Evolutionary conservation across 1,140 invertebrate species (phyloP), one percentile per base, ranked within the genome.

Genomic region (Batillaria attramentaria): DNA sequence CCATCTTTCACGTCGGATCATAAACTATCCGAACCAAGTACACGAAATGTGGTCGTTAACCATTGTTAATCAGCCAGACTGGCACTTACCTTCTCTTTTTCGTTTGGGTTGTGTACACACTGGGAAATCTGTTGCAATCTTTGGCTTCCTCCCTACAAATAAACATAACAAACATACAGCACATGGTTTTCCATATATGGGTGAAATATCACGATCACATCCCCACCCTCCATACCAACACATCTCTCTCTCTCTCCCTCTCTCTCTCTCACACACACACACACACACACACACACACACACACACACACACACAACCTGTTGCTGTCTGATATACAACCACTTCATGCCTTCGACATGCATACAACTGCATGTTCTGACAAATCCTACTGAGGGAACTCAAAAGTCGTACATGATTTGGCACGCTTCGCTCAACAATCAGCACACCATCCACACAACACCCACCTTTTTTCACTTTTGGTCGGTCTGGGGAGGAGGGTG

Each of bases 21-120:
- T n/a, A n/a, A n/a, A n/a, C n/a, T n/a, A n/a, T n/a, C n/a, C n/a
- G n/a, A n/a, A n/a, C n/a, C n/a, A n/a, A n/a, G n/a, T n/a, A n/a
- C n/a, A n/a, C n/a, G n/a, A n/a, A n/a, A n/a, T n/a, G n/a, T n/a
- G 1, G 2, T 28, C 8, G n/a, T 62, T 6, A 62, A 3, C 33
- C 33, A 24, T n/a, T 28, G 8, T 24, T 31, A 62, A 4, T 28
- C n/a, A 10, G 8, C 24, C 8, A 8, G 13, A n/a, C 57, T 3
- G 78, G 69, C 3, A 80, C 87, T 86, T 89, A 94, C 93, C 97
- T 93, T 98, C 97, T 88, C 97, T 95, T 96, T 92, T 98, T 96
- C 91, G 96, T 93, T 92, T 99, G 97, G 42, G 96, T 94, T 35
- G 94, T 91, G n/a, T 91, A 82, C 93, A 85, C 83, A 73, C 33